These are phyloP conservation scores for Phrixothrix hirtus DNA, from an alignment of 2,888 invertebrate genomes.

Conservation along the genomic window DNA sequence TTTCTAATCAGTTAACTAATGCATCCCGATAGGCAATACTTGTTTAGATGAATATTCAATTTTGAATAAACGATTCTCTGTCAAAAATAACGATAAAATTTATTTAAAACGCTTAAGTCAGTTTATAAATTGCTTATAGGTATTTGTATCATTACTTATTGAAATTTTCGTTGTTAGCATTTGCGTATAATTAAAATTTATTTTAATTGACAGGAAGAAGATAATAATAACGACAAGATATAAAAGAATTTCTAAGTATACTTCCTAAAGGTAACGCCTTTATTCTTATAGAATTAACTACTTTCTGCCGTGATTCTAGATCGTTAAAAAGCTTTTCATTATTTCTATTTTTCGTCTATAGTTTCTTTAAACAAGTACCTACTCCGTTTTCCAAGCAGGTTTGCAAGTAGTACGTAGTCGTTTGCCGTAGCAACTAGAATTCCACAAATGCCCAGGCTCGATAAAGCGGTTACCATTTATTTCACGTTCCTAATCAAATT, in stretches of 20 bases:
- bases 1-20: conserved; percentile 34
- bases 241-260: neutral
- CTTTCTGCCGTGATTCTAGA: conserved; percentile 25
- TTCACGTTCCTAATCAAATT: conserved; percentile 33
- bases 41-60: conserved; percentile 35
- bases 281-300: conserved; percentile 25
- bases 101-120: conserved; percentile 20
- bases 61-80: conserved; percentile 30
- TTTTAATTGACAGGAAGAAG: neutral
- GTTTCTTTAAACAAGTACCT: conserved; percentile 32
- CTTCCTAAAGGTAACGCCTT: conserved; percentile 5
- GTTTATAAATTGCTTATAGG: conserved; percentile 20
- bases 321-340: conserved; percentile 26
- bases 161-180: neutral
- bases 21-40: conserved; percentile 30
- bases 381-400: conserved; percentile 33
- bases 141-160: conserved; percentile 5
- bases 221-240: neutral
- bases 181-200: neutral
- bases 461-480: conserved; percentile 35
- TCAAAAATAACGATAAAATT: conserved; percentile 28
- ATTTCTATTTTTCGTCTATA: conserved; percentile 29
- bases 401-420: conserved; percentile 28
- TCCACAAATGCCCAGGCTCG: conserved; percentile 35
- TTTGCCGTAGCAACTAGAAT: conserved; percentile 32